Evolutionary conservation across 2,888 invertebrate species (phyloP).

Genomic region (Amblyjoppa fuscipennis): DNA sequence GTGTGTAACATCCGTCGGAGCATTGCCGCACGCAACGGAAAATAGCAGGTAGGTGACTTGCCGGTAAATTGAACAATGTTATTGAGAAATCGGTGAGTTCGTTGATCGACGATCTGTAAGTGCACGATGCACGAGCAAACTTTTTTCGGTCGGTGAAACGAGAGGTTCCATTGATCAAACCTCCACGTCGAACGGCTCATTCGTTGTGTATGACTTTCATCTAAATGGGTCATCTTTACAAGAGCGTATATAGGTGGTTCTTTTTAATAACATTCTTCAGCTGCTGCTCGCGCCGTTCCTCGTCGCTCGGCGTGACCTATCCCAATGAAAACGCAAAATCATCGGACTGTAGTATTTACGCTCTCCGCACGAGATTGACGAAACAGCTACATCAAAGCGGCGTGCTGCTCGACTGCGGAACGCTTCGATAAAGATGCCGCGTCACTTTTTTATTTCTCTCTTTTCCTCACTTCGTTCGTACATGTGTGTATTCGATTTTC

Average conservation of each 20-base stretch:
- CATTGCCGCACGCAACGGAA: conserved; percentile 21
- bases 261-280: conserved; percentile 44
- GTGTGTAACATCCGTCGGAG: not conserved
- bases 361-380: conserved; percentile 34
- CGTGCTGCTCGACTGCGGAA: conserved; percentile 27
- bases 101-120: conserved; percentile 16
- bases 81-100: conserved; percentile 40
- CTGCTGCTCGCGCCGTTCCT: conserved; percentile 34
- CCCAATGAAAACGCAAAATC: conserved; percentile 72
- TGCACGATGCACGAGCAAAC: not conserved
- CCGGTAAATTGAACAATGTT: conserved; percentile 34
- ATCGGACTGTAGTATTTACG: conserved; percentile 58
- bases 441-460: conserved; percentile 53
- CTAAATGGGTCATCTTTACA: conserved; percentile 62
- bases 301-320: conserved; percentile 68
- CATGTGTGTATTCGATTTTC: conserved; percentile 14
- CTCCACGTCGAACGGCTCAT: conserved; percentile 48
- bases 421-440: conserved; percentile 60
- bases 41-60: conserved; percentile 5
- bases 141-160: conserved; percentile 33
- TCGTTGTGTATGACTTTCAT: conserved; percentile 42
- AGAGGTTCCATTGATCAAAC: conserved; percentile 43
- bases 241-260: conserved; percentile 34
- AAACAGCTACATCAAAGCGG: conserved; percentile 64
- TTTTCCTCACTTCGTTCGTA: not conserved